phyloP scores from a whole-genome alignment of 23 tunicate species.

The Ascidia mentula region DNA sequence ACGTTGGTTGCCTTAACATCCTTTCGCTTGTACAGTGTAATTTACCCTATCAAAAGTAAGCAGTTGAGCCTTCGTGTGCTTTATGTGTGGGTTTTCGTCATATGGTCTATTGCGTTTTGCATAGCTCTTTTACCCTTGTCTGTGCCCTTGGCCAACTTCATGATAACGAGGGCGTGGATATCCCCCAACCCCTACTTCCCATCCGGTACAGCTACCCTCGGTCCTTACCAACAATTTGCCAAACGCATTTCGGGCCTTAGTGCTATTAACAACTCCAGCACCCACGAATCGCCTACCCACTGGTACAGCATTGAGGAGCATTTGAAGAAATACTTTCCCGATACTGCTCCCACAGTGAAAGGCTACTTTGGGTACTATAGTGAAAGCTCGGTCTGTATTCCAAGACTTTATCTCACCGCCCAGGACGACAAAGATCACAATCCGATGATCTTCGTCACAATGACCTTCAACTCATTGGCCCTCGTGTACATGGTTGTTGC shows the following conservation, averaged over 20 bases:
- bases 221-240: constrained; percentile 6
- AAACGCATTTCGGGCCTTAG: constrained; percentile 3
- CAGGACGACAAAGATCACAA: neutral
- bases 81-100: neutral
- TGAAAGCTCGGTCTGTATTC: constrained; percentile 32
- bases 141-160: neutral
- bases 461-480: neutral
- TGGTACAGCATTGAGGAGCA: neutral
- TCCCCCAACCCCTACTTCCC: constrained; percentile 7
- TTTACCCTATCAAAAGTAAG: constrained; percentile 21
- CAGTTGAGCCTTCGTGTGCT: constrained; percentile 1
- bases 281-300: neutral
- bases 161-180: constrained; percentile 18
- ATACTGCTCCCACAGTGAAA: constrained; percentile 12
- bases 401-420: constrained; percentile 17
- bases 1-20: constrained; percentile 26
- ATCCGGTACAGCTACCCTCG: neutral
- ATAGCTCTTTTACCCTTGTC: constrained; percentile 27
- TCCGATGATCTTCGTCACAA: neutral
- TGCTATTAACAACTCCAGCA: too few species aligned
- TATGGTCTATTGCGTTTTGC: constrained; percentile 16
- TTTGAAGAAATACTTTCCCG: neutral
- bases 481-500: neutral
- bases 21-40: constrained; percentile 17
- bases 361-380: constrained; percentile 51